These are phyloP conservation scores for Seladonia tumulorum DNA, from an alignment of 2,888 invertebrate species.

Conservation along the genomic window DNA sequence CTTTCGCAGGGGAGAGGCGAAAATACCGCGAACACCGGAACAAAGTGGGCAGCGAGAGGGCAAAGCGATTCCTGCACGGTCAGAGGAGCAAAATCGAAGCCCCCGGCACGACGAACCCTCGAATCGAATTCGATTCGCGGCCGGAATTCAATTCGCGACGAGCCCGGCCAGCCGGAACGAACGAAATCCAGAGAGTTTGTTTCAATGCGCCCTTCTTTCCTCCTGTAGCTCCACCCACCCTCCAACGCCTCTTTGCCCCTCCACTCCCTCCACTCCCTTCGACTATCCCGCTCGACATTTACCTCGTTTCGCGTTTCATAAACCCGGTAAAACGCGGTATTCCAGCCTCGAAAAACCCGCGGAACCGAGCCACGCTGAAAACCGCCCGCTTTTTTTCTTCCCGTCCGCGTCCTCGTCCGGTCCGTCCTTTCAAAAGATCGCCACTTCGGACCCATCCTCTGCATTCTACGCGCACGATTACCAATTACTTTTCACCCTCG, in stretches of 20 bases:
- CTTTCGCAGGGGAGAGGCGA: slow-evolving; percentile 10
- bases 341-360: slow-evolving; percentile 18
- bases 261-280: too few relatives aligned
- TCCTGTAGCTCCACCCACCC: neutral
- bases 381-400: neutral
- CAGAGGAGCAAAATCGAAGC: slow-evolving; percentile 31
- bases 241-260: too few relatives aligned
- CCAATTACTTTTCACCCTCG: slow-evolving; percentile 14
- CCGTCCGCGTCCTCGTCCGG: neutral
- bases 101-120: slow-evolving; percentile 56
- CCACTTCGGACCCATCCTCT: neutral
- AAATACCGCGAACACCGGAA: slow-evolving; percentile 29
- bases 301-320: slow-evolving; percentile 48
- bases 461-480: slow-evolving; percentile 6
- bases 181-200: slow-evolving; percentile 74
- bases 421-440: neutral
- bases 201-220: slow-evolving; percentile 38
- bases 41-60: slow-evolving; percentile 40
- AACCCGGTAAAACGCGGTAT: slow-evolving; percentile 30
- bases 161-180: slow-evolving; percentile 66
- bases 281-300: slow-evolving; percentile 21
- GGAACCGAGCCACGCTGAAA: neutral
- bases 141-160: slow-evolving; percentile 74
- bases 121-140: slow-evolving; percentile 74
- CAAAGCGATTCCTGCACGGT: slow-evolving; percentile 30